These are phyloP conservation scores for Distichodus sexfasciatus DNA, from an alignment of 2,797 vertebrate species.

Conservation along the genomic window DNA sequence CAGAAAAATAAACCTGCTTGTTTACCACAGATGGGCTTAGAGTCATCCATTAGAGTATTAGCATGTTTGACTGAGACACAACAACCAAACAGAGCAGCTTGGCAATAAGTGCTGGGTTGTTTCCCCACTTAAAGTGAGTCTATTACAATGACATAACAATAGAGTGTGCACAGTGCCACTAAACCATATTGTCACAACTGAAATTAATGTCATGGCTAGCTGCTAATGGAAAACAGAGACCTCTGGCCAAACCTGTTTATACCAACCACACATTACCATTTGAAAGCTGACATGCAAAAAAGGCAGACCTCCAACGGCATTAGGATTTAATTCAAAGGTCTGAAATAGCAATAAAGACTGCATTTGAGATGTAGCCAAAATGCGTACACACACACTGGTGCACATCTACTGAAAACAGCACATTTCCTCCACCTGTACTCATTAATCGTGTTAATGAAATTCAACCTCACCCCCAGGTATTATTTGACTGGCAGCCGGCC, in stretches of 20 bases:
- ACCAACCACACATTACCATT: constrained; percentile 32
- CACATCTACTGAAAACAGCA: neutral
- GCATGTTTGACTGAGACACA: constrained; percentile 28
- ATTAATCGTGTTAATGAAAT: constrained; percentile 73
- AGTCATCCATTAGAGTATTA: constrained; percentile 25
- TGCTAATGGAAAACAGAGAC: constrained; percentile 30
- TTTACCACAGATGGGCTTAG: constrained; percentile 16
- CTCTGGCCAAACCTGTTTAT: constrained; percentile 28
- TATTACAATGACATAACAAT: constrained; percentile 33
- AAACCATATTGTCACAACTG: constrained; percentile 29
- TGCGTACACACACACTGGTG: neutral
- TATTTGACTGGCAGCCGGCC: constrained; percentile 65
- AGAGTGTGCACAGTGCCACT: constrained; percentile 15
- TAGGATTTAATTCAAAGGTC: constrained; percentile 43
- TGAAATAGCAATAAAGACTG: constrained; percentile 35
- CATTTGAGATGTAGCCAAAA: constrained; percentile 9
- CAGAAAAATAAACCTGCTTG: constrained; percentile 20
- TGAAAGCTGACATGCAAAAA: constrained; percentile 29
- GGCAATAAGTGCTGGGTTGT: constrained; percentile 25
- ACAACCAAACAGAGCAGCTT: constrained; percentile 22
- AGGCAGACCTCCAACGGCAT: neutral
- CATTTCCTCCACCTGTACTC: constrained; percentile 47
- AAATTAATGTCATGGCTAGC: constrained; percentile 33
- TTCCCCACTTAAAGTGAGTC: constrained; percentile 28
- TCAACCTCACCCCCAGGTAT: constrained; percentile 60